A percentile compares a stretch with the other conserved stretches of the same genome.
Evolutionary conservation across 2,888 invertebrate genomes (phyloP).

Genomic region (Pristionchus mayeri): DNA sequence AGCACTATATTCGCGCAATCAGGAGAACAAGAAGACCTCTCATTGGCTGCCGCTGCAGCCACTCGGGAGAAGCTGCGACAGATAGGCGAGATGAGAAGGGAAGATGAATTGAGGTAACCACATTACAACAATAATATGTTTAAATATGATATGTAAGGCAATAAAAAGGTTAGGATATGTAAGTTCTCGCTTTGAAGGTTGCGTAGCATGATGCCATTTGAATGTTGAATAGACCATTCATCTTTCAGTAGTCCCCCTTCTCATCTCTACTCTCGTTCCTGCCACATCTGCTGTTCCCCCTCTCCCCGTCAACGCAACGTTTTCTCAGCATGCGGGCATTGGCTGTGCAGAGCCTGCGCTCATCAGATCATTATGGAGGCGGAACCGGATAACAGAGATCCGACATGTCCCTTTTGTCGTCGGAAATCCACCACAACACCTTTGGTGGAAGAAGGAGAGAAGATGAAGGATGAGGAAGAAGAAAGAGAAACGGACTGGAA

Average conservation of each 20-base stretch:
- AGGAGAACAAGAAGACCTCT: too few species aligned
- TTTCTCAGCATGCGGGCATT: background rate
- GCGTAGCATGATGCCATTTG: too few species aligned
- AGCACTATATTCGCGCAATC: too few species aligned
- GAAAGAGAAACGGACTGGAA: too few species aligned
- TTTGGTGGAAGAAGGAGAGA: background rate
- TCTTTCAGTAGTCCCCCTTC: background rate
- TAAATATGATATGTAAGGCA: too few species aligned
- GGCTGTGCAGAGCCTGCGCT: background rate
- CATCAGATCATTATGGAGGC: background rate
- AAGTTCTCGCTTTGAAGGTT: too few species aligned
- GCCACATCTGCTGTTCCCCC: background rate
- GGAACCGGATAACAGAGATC: too few species aligned
- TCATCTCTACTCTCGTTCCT: background rate
- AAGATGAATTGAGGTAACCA: background rate
- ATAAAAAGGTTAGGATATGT: too few species aligned
- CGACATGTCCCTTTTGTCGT: background rate
- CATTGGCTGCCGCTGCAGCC: background rate
- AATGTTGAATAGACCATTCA: too few species aligned
- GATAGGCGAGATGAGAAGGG: background rate
- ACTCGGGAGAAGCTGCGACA: background rate
- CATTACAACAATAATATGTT: too few species aligned
- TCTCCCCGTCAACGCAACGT: background rate
- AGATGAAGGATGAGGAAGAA: too few species aligned
- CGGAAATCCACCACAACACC: background rate